Conservation (phyloP, 2,113 vertebrate species). For the Acanthochromis polyacanthus region DNA sequence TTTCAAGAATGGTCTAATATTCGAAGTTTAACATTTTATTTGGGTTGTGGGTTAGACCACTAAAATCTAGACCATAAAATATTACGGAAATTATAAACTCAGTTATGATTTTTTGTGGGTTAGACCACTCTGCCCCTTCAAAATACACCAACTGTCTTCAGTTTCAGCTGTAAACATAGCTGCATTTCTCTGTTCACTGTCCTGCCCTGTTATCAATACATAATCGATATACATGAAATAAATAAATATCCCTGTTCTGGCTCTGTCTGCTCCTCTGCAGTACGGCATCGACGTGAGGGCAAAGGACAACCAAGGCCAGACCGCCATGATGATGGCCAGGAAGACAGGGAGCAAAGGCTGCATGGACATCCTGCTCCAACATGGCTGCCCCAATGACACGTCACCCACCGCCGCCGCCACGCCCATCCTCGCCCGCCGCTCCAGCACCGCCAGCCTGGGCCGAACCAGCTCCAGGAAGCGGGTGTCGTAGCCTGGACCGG, state of each 20-base stretch:
- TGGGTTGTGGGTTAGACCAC: too few species aligned
- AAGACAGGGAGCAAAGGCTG: constrained; percentile 91
- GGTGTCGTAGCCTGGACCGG: constrained; percentile 69
- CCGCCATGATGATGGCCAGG: constrained; percentile 88
- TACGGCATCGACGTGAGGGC: constrained; percentile 91
- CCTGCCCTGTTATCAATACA: neutral
- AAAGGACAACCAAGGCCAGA: constrained; percentile 89
- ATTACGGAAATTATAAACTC: too few species aligned
- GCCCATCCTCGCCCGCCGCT: constrained; percentile 88
- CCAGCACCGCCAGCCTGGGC: constrained; percentile 92
- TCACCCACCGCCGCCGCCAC: constrained; percentile 84
- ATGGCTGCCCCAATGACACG: constrained; percentile 90
- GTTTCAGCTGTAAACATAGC: too few species aligned
- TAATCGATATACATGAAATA: neutral
- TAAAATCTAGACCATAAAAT: too few species aligned
- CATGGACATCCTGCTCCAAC: constrained; percentile 91
- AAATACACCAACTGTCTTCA: too few species aligned
- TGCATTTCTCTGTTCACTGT: neutral
- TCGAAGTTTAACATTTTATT: too few species aligned
- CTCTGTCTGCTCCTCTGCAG: constrained; percentile 64
- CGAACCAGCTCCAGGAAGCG: constrained; percentile 87
- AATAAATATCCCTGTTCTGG: neutral
- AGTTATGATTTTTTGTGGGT: too few species aligned
- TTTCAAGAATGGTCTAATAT: too few species aligned
- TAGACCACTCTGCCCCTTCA: too few species aligned